Percentiles rank a stretch among this genome's conserved stretches.
phyloP scores from a whole-genome alignment of 2,888 invertebrate genomes.

The Euspilapteryx auroguttella region DNA sequence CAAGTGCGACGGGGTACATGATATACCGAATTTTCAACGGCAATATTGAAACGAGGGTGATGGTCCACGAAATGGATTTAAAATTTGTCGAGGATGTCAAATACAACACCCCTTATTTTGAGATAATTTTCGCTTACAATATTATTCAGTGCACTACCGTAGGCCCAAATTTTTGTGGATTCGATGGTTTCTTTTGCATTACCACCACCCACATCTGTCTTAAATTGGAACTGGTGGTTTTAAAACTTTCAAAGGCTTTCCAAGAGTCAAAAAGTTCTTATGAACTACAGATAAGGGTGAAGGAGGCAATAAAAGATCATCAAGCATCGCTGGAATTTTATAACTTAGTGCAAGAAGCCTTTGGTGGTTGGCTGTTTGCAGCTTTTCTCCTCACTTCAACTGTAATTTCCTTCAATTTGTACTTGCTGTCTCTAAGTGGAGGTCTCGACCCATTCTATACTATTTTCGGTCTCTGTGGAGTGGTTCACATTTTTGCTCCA shows the following conservation, averaged over 20 bases:
- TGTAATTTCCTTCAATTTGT: constrained; percentile 29
- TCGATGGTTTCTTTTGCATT: constrained; percentile 37
- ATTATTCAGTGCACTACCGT: constrained; percentile 19
- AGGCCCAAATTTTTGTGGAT: constrained; percentile 23
- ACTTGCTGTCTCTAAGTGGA: constrained; percentile 21
- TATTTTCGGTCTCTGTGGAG: constrained; percentile 20
- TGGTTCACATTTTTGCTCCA: constrained; percentile 28
- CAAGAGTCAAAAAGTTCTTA: constrained; percentile 12
- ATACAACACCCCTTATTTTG: constrained; percentile 27
- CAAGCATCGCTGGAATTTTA: constrained; percentile 25
- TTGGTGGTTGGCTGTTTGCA: constrained; percentile 28
- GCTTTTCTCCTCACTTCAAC: constrained; percentile 24
- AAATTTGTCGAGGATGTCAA: constrained; percentile 26
- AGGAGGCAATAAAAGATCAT: constrained; percentile 23
- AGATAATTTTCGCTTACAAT: constrained; percentile 26
- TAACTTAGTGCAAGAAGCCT: constrained; percentile 21
- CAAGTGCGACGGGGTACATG: constrained; percentile 22
- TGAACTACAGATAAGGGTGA: constrained; percentile 17
- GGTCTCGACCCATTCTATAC: constrained; percentile 23
- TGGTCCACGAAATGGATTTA: constrained; percentile 35
- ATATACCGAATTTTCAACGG: constrained; percentile 22
- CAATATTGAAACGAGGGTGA: constrained; percentile 15
- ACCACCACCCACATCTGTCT: constrained; percentile 27
- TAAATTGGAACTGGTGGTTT: constrained; percentile 25
- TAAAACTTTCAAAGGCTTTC: constrained; percentile 21